Conservation (phyloP, 2,888 invertebrate genomes). For the Ectropis crepuscularia region DNA sequence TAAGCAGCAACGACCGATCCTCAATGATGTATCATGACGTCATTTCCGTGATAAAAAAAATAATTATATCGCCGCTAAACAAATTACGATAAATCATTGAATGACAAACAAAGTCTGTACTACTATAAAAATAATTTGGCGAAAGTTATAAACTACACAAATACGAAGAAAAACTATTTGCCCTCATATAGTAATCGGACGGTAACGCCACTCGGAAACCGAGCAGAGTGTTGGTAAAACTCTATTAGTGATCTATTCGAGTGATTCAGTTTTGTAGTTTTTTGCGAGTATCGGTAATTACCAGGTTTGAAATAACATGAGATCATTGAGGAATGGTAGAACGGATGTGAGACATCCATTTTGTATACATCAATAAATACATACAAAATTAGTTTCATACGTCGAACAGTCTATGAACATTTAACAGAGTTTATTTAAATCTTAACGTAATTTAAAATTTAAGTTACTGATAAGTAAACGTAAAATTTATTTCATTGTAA, state of each 20-base stretch:
- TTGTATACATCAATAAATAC: too few relatives aligned
- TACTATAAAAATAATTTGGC: neutral
- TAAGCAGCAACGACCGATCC: neutral
- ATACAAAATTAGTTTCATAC: too few relatives aligned
- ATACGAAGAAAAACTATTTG: too few relatives aligned
- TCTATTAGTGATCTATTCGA: neutral
- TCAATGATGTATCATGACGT: conserved; percentile 15
- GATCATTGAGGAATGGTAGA: conserved; percentile 13
- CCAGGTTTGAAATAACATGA: conserved; percentile 13
- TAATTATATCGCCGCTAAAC: conserved; percentile 5
- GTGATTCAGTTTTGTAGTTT: conserved; percentile 10
- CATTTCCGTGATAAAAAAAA: conserved; percentile 16
- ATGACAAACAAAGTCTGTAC: conserved; percentile 10
- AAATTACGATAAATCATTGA: conserved; percentile 23
- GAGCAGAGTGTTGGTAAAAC: too few relatives aligned
- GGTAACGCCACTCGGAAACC: too few relatives aligned
- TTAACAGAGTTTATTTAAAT: too few relatives aligned
- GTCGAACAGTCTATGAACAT: too few relatives aligned
- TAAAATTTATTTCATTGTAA: too few relatives aligned
- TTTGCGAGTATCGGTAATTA: conserved; percentile 13
- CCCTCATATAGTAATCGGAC: too few relatives aligned
- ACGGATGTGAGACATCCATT: conserved; percentile 6
- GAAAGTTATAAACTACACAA: neutral
- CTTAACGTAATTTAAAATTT: too few relatives aligned
- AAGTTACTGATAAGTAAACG: too few relatives aligned